These are phyloP conservation scores for Thecocarcelia acutangulata DNA, from an alignment of 2,888 invertebrate species.

Conservation along the genomic window DNA sequence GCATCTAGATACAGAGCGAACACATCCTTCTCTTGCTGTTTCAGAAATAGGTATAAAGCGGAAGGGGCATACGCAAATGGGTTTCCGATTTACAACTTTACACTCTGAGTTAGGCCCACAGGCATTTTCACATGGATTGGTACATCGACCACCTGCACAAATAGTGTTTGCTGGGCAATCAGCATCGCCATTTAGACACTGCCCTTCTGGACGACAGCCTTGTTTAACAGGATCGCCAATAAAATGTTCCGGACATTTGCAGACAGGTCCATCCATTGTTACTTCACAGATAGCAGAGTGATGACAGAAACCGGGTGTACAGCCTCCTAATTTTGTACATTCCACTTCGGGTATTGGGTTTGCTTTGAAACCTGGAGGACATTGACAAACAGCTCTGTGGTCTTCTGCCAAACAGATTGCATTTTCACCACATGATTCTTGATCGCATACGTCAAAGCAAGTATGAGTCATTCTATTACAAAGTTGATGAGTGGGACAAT, in stretches of 20 bases:
- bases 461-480: conserved; percentile 92
- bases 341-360: conserved; percentile 92
- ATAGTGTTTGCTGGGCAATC: conserved; percentile 90
- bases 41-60: conserved; percentile 88
- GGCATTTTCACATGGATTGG: conserved; percentile 90
- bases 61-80: conserved; percentile 90
- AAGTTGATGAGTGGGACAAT: conserved; percentile 89
- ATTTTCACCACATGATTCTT: conserved; percentile 91
- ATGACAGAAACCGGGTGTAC: conserved; percentile 91
- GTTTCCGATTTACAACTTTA: conserved; percentile 88
- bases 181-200: conserved; percentile 86
- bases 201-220: conserved; percentile 90
- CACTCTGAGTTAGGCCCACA: conserved; percentile 93
- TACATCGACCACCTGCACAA: conserved; percentile 87
- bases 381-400: conserved; percentile 91
- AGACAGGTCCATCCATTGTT: conserved; percentile 86
- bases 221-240: conserved; percentile 88
- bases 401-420: conserved; percentile 94
- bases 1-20: conserved; percentile 87
- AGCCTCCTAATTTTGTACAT: conserved; percentile 87
- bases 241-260: conserved; percentile 89
- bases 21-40: conserved; percentile 86
- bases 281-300: conserved; percentile 89
- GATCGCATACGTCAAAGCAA: conserved; percentile 90
- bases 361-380: conserved; percentile 90